A percentile compares a stretch with the other conserved stretches of the same genome.
Evolutionary conservation across 2,888 invertebrate genomes (phyloP).

Genomic region (Folsomia manolachei): DNA sequence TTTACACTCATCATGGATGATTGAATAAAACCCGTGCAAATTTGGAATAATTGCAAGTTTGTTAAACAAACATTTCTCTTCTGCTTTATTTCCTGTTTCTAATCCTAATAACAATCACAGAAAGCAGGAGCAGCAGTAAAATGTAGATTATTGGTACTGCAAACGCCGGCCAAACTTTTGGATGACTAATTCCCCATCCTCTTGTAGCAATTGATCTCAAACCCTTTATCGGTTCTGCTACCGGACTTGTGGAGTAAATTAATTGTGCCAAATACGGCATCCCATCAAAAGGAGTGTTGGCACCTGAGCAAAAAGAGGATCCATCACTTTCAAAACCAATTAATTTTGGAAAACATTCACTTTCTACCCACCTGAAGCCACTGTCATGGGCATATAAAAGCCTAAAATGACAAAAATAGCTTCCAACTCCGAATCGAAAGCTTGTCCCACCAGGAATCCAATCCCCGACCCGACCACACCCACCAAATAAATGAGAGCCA

Average conservation of each 20-base stretch:
- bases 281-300: not conserved
- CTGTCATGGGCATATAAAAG: constrained; percentile 27
- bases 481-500: not conserved
- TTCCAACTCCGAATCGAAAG: constrained; percentile 85
- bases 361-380: constrained; percentile 15
- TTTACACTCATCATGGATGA: too few relatives aligned
- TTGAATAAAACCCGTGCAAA: too few relatives aligned
- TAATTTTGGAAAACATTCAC: too few relatives aligned
- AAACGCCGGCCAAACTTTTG: constrained; percentile 2
- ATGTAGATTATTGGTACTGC: not conserved
- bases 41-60: too few relatives aligned
- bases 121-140: too few relatives aligned
- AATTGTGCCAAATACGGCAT: not conserved
- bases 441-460: constrained; percentile 82
- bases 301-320: not conserved
- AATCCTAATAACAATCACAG: too few relatives aligned
- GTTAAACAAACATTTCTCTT: too few relatives aligned
- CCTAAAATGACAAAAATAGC: constrained; percentile 67
- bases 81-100: too few relatives aligned
- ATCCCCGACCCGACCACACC: not conserved
- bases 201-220: not conserved
- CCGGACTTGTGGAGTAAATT: not conserved
- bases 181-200: not conserved
- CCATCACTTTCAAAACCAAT: not conserved
- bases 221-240: not conserved